Evolutionary conservation across 2,888 invertebrate genomes (phyloP), one percentile per base, ranked within the genome.

Genomic region (Julus scandinavius): DNA sequence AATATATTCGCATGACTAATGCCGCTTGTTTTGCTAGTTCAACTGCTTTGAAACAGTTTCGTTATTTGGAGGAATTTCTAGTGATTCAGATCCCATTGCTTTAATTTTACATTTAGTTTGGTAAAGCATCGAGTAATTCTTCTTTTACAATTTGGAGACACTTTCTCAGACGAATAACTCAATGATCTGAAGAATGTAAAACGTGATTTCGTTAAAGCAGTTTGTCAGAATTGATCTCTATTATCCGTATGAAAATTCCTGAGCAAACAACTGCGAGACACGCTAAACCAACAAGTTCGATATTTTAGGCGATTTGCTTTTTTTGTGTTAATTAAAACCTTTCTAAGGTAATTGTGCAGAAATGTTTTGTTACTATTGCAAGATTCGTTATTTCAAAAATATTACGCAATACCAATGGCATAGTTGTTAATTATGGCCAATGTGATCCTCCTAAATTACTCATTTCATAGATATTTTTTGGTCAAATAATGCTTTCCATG

Each of bases 51-150:
- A n/a, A 58, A 58, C n/a, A 58, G 4, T n/a, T 72, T 72, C 9
- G n/a, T 38, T 13, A 29, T 29, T 20, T 72, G 63, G 9, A 6
- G 20, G 20, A 20, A 29, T 72, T 72, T 72, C 20, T 20, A 29
- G 63, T 29, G 20, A 20, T 7, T 20, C 6, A 72, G 5, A 20
- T 72, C 63, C 17, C 63, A 72, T 72, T 20, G 20, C 6, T 72
- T 29, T 72, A 72, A 17, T 72, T 72, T 20, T 72, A 20, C 63
- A 72, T 72, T 72, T 72, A 20, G 20, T 72, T 72, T 72, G 63
- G 63, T 72, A 72, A 72, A 72, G 63, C 20, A 20, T 72, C 20
- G 63, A n/a, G 63, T 72, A 20, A 29, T 72, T 72, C 7, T 72
- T 72, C 63, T 72, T 72, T 20, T 29, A 7, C 20, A 7, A 45